Base-by-base conservation (phyloP, 2,797 vertebrate genomes). In the Scleropages formosus region DNA sequence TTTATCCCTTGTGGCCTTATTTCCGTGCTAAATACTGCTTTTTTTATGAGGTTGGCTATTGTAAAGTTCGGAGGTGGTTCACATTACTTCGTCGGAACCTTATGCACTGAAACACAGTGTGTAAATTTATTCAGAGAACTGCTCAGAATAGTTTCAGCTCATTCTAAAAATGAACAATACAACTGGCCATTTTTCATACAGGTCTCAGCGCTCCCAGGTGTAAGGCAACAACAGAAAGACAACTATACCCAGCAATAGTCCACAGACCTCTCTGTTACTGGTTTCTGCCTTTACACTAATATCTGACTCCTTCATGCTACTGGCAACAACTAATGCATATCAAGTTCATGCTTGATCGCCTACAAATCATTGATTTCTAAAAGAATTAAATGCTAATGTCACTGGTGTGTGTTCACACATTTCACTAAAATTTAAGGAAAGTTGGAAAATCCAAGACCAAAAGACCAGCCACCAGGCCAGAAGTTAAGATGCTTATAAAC, bases 1-100 rank as follows among this genome's bases (percentile, higher is more conserved):
- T 89, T 91, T 84, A 89, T 88, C 82, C 87, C 76, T 77, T 16
- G 64, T 58, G 72, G 62, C 64, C 51, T 78, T 78, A 74, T 51
- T 78, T 74, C 39, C 56, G 73, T 65, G 76, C 63, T 64, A 67
- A 78, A 65, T 81, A 75, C 72, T 39, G 80, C 85, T 82, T 72
- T 79, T 74, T 73, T 71, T 67, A 68, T 74, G 61, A 72, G 0
- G 44, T 46, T 4, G 65, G 72, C 39, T 47, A 20, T 53, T 12
- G 53, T 76, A 73, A 74, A 74, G 72, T 78, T 74, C 22, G 31
- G 24, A 66, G 71, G 56, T 66, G 26, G 16, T 31, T 66, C 4
- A 58, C 64, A 31, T 24, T 31, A n/a, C 8, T 53, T 67, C 12
- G 24, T 20, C 61, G 7, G 61, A 61, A 61, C 64, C 58, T 39